phyloP scores from a whole-genome alignment of 2,888 invertebrate species.

The Stenoptilia bipunctidactyla region DNA sequence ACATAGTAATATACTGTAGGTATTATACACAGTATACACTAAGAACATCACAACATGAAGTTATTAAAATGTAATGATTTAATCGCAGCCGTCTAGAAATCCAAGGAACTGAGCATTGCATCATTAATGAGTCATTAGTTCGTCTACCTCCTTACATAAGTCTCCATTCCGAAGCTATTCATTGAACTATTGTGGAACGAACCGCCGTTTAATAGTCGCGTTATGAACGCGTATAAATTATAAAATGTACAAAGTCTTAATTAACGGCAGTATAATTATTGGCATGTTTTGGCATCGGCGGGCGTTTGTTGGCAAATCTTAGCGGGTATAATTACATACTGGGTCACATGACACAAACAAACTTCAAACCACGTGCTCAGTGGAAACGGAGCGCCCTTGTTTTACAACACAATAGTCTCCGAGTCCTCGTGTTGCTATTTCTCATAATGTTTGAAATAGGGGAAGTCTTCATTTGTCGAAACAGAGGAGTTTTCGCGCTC shows the following conservation, averaged over 20 bases:
- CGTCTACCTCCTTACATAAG: neutral
- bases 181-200: too few relatives aligned
- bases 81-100: neutral
- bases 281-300: constrained; percentile 17
- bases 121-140: constrained; percentile 1
- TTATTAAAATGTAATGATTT: too few relatives aligned
- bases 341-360: constrained; percentile 36
- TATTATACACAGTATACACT: too few relatives aligned
- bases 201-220: too few relatives aligned
- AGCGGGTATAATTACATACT: too few relatives aligned
- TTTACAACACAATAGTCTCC: constrained; percentile 22
- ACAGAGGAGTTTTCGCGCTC: constrained; percentile 35
- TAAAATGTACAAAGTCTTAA: too few relatives aligned
- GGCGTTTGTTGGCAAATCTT: too few relatives aligned
- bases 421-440: neutral
- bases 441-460: constrained; percentile 2
- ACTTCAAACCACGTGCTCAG: constrained; percentile 21
- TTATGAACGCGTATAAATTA: too few relatives aligned
- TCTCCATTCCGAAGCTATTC: too few relatives aligned
- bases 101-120: neutral
- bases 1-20: too few relatives aligned
- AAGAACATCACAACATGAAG: too few relatives aligned
- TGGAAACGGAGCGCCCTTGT: constrained; percentile 30
- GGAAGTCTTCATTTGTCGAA: constrained; percentile 30
- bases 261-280: too few relatives aligned